A percentile compares a stretch with the other conserved stretches of the same genome.
Evolutionary conservation across 2,888 invertebrate species (phyloP).

Genomic region (Tuta absoluta): DNA sequence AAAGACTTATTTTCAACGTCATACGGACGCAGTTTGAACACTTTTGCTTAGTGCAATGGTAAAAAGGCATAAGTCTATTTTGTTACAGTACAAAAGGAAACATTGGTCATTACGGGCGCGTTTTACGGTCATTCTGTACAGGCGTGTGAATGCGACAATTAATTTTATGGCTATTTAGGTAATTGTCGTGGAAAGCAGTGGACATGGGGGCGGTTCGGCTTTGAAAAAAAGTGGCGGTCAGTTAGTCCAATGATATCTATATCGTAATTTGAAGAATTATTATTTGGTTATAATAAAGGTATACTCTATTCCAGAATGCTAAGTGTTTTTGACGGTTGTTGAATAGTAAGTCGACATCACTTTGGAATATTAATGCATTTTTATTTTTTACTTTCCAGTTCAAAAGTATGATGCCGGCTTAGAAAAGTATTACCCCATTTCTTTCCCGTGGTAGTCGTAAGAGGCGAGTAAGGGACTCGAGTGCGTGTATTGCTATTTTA

Average conservation of each 20-base stretch:
- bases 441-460: too few relatives aligned
- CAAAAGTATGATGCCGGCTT: too few relatives aligned
- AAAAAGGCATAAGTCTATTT: slow-evolving; percentile 10
- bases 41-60: neutral
- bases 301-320: too few relatives aligned
- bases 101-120: slow-evolving; percentile 59
- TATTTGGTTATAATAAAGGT: too few relatives aligned
- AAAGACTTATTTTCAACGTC: neutral
- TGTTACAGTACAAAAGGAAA: slow-evolving; percentile 50
- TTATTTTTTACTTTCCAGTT: too few relatives aligned
- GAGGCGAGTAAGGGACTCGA: too few relatives aligned
- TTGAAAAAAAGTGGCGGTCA: slow-evolving; percentile 37
- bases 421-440: too few relatives aligned
- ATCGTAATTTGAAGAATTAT: neutral
- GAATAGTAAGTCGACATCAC: too few relatives aligned
- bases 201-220: slow-evolving; percentile 57
- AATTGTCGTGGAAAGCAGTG: slow-evolving; percentile 70
- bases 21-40: neutral
- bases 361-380: too few relatives aligned
- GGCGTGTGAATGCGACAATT: slow-evolving; percentile 71
- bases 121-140: slow-evolving; percentile 55
- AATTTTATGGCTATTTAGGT: slow-evolving; percentile 70
- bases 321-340: too few relatives aligned
- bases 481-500: too few relatives aligned
- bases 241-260: slow-evolving; percentile 12